These are phyloP conservation scores for Artibeus lituratus DNA, from an alignment of 2,797 vertebrate genomes.

Conservation along the genomic window DNA sequence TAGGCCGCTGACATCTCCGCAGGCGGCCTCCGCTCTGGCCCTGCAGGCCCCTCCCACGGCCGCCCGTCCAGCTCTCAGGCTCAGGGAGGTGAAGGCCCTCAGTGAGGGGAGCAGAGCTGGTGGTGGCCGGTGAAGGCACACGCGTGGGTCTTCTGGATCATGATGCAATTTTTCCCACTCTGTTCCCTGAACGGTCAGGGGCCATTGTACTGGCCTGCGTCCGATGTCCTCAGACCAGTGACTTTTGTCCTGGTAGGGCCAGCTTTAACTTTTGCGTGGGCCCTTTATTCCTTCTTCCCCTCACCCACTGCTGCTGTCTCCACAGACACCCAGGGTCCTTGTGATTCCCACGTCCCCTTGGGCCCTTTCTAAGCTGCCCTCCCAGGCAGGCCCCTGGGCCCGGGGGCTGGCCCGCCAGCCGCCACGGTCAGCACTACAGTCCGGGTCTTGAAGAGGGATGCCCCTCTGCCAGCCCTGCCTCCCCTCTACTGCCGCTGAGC, in stretches of 20 bases:
- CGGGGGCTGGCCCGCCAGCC: neutral
- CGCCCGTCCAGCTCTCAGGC: accelerated
- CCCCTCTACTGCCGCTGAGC: neutral
- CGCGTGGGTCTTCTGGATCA: neutral
- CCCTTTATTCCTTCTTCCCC: neutral
- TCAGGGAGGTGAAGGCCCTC: neutral
- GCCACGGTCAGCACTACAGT: neutral
- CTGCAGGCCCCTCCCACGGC: neutral
- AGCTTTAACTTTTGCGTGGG: neutral
- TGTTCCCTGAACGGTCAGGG: neutral
- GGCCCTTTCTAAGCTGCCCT: neutral
- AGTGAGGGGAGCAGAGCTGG: too few species aligned
- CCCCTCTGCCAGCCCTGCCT: neutral
- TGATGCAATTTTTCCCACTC: neutral
- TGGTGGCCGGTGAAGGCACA: accelerated
- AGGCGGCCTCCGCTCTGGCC: neutral
- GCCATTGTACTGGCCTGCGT: neutral
- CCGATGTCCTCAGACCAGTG: neutral
- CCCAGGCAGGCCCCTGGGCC: neutral
- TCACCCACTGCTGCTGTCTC: neutral
- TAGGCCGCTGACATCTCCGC: neutral
- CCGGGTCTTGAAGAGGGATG: neutral
- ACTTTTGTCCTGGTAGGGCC: neutral
- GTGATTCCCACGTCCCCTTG: neutral
- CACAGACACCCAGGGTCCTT: neutral